phyloP scores from a whole-genome alignment of 2,113 vertebrate species.

The Microcebus ravelobensis region DNA sequence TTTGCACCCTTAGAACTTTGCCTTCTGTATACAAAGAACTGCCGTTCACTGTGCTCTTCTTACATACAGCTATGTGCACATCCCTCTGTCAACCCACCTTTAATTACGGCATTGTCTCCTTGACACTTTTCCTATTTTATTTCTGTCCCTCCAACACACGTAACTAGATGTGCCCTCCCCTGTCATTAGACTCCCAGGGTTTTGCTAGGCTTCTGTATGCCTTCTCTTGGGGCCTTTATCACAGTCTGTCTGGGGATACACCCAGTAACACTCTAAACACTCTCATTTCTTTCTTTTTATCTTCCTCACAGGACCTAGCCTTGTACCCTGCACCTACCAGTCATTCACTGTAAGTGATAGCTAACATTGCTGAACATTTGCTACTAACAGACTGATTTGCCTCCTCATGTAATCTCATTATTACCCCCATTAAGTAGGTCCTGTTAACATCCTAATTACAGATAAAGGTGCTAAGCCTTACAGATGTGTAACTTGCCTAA shows the following conservation, averaged over 20 bases:
- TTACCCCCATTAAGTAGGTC: background rate
- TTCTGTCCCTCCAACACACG: background rate
- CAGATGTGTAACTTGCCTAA: background rate
- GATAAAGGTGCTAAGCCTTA: background rate
- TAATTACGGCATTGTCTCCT: background rate
- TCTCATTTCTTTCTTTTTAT: background rate
- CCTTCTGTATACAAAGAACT: background rate
- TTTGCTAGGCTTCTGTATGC: background rate
- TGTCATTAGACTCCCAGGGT: background rate
- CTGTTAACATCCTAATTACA: background rate
- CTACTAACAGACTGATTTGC: background rate
- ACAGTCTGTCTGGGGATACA: background rate
- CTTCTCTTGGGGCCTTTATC: background rate
- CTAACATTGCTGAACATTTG: background rate
- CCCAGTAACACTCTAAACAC: background rate
- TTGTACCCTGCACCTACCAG: background rate
- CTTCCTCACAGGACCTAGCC: background rate
- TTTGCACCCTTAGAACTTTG: background rate
- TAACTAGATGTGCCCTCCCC: background rate
- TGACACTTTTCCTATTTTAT: background rate
- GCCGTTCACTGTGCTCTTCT: background rate
- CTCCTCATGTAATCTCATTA: background rate
- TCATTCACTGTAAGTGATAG: background rate
- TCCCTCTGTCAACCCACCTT: background rate
- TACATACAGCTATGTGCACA: background rate